phyloP scores from a whole-genome alignment of 2,888 invertebrate species.

The Drosophila niveifrons region DNA sequence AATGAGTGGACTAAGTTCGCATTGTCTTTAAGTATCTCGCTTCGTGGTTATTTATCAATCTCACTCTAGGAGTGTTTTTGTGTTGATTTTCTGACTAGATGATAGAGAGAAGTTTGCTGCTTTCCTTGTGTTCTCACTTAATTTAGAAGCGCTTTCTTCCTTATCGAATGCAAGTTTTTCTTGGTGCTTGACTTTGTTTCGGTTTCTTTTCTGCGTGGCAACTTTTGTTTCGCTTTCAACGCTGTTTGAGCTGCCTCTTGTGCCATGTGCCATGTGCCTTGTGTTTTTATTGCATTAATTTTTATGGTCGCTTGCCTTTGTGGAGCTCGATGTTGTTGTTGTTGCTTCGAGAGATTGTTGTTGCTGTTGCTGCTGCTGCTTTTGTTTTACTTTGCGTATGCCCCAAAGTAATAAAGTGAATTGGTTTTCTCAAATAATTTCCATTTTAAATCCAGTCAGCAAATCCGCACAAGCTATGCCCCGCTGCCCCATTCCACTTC shows the following conservation, averaged over 20 bases:
- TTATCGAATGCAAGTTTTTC: slow-evolving; percentile 25
- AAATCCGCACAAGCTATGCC: slow-evolving; percentile 64
- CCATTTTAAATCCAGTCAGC: slow-evolving; percentile 78
- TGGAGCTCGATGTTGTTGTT: slow-evolving; percentile 29
- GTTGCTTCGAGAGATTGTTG: slow-evolving; percentile 23
- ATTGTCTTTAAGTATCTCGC: neutral
- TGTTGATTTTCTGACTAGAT: slow-evolving; percentile 19
- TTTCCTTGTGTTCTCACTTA: slow-evolving; percentile 9
- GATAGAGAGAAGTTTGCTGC: slow-evolving; percentile 5
- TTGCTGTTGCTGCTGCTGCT: slow-evolving; percentile 45
- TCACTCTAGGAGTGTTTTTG: neutral
- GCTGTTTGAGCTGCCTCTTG: slow-evolving; percentile 42
- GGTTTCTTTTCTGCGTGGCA: slow-evolving; percentile 9
- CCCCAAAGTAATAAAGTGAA: slow-evolving; percentile 80
- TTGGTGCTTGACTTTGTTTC: slow-evolving; percentile 18
- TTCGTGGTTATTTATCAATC: neutral
- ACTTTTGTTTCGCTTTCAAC: slow-evolving; percentile 28
- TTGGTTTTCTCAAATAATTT: slow-evolving; percentile 79
- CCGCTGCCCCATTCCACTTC: neutral
- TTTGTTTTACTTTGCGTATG: slow-evolving; percentile 78
- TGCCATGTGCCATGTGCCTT: slow-evolving; percentile 63
- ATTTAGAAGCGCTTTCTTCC: slow-evolving; percentile 20
- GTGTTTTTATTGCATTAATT: slow-evolving; percentile 80
- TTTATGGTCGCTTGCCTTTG: slow-evolving; percentile 70
- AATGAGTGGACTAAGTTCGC: neutral